phyloP scores from a whole-genome alignment of 1,140 invertebrate species.

The Batillaria attramentaria region DNA sequence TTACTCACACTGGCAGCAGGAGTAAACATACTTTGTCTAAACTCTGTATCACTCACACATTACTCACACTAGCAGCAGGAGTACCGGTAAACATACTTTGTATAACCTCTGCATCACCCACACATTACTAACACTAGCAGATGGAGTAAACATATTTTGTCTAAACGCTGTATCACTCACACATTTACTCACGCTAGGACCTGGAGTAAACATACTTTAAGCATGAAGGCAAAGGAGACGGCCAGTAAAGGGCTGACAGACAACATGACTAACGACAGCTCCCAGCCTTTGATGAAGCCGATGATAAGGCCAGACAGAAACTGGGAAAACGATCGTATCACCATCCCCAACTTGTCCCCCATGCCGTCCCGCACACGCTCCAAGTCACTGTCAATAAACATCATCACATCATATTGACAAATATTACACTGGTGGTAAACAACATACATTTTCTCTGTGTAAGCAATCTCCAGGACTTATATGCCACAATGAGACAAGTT shows the following conservation, averaged over 20 bases:
- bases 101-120: no score
- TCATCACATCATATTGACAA: no score
- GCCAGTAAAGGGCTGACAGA: constrained; percentile 64
- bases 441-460: no score
- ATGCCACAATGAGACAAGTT: no score
- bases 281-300: constrained; percentile 69
- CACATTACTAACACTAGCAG: no score
- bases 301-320: constrained; percentile 65
- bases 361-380: constrained; percentile 90
- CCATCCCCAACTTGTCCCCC: constrained; percentile 88
- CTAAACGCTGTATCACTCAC: background rate
- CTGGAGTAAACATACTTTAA: constrained; percentile 48
- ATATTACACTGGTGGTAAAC: no score
- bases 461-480: no score
- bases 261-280: constrained; percentile 68
- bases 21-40: no score
- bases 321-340: constrained; percentile 73
- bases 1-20: no score
- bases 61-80: no score
- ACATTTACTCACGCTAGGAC: background rate
- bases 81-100: no score
- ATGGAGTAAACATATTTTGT: constrained; percentile 1
- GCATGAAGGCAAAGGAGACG: constrained; percentile 55
- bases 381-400: constrained; percentile 80
- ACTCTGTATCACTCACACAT: no score